Evolutionary conservation across 2,797 vertebrate genomes (phyloP).

Genomic region (Rhodeus uyekii): DNA sequence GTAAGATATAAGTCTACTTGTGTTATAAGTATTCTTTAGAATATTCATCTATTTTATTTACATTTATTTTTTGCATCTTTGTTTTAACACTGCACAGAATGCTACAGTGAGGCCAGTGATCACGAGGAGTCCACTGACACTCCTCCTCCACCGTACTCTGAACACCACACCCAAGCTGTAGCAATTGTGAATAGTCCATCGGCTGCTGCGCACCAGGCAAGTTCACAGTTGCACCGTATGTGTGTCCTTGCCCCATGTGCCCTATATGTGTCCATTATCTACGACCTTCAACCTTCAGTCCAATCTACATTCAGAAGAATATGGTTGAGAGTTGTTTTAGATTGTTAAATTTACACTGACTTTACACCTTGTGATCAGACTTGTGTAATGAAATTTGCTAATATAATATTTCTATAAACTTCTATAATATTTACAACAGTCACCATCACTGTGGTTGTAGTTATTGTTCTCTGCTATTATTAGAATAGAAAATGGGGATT

Average conservation of each 20-base stretch:
- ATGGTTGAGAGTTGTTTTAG: background rate
- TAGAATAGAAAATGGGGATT: background rate
- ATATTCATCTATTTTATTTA: background rate
- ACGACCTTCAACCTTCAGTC: background rate
- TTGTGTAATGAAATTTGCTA: background rate
- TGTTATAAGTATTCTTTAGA: background rate
- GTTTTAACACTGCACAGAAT: slow-evolving; percentile 74
- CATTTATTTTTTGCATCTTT: background rate
- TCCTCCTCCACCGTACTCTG: slow-evolving; percentile 80
- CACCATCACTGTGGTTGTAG: background rate
- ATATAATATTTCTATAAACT: too few species aligned
- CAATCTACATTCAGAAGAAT: background rate
- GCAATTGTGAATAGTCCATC: slow-evolving; percentile 61
- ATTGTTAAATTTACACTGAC: too few species aligned
- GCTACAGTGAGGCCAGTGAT: slow-evolving; percentile 95
- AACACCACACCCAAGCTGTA: slow-evolving; percentile 66
- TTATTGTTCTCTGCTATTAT: background rate
- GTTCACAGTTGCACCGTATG: slow-evolving; percentile 21
- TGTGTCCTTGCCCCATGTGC: background rate
- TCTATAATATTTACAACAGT: background rate
- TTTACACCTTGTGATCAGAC: background rate
- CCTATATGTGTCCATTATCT: background rate
- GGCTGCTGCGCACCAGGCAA: slow-evolving; percentile 71
- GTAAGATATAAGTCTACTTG: slow-evolving; percentile 60
- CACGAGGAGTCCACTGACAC: slow-evolving; percentile 87